A percentile compares a stretch with the other conserved stretches of the same genome.
Evolutionary conservation across 2,888 invertebrate genomes (phyloP).

Genomic region (Netelia melanura): DNA sequence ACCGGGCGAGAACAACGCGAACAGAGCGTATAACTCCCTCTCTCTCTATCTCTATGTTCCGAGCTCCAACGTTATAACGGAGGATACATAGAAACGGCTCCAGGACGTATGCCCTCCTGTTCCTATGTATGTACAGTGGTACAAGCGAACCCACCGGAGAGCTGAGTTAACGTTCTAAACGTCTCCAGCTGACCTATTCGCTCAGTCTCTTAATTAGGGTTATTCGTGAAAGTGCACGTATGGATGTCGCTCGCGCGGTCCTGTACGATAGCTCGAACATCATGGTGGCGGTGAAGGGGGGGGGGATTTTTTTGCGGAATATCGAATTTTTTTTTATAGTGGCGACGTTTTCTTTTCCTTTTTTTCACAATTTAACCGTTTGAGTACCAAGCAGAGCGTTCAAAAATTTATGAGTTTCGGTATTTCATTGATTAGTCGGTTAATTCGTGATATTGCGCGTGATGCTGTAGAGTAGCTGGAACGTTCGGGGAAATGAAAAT

Average conservation of each 20-base stretch:
- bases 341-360: no score
- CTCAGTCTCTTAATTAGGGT: conserved; percentile 59
- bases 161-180: conserved; percentile 56
- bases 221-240: conserved; percentile 33
- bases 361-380: no score
- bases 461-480: no score
- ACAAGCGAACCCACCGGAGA: conserved; percentile 44
- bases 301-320: no score
- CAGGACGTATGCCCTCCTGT: conserved; percentile 11
- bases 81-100: conserved; percentile 25
- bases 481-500: no score
- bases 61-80: conserved; percentile 21
- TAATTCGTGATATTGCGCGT: no score
- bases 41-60: conserved; percentile 8
- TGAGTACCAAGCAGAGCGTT: no score
- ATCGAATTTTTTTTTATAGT: no score
- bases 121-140: conserved; percentile 9
- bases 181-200: conserved; percentile 64
- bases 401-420: no score
- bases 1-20: conserved; percentile 56
- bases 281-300: no score
- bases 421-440: no score
- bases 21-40: conserved; percentile 43
- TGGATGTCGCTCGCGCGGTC: neutral
- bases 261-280: neutral